A percentile compares a stretch with the other conserved stretches of the same genome.
phyloP scores from a whole-genome alignment of 2,113 vertebrate species.

The Onychostoma macrolepis region DNA sequence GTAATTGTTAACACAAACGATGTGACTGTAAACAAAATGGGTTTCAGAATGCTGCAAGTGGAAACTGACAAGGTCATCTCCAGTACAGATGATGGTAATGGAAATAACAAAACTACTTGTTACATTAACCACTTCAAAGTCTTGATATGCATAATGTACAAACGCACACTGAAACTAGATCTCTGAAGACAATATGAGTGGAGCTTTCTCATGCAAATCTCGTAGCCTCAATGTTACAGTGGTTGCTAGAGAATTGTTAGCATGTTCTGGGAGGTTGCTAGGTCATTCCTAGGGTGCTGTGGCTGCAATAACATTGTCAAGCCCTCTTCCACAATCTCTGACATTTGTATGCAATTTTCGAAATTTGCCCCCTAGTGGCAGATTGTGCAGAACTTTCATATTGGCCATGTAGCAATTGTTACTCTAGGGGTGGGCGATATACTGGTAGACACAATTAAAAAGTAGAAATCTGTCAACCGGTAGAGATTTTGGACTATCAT shows the following conservation, averaged over 20 bases:
- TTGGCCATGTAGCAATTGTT: too few species aligned
- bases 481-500: too few species aligned
- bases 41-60: not conserved
- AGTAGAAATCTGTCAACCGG: too few species aligned
- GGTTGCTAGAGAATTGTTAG: not conserved
- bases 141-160: not conserved
- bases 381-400: too few species aligned
- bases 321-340: not conserved
- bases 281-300: not conserved
- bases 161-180: not conserved
- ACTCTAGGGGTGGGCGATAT: too few species aligned
- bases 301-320: too few species aligned
- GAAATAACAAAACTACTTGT: not conserved
- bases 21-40: constrained; percentile 11
- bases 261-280: not conserved
- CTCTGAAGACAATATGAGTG: not conserved
- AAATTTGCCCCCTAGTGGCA: not conserved
- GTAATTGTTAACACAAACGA: not conserved
- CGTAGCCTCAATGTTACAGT: not conserved
- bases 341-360: not conserved
- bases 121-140: not conserved
- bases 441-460: too few species aligned
- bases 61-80: not conserved
- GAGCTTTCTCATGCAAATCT: not conserved
- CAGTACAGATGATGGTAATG: not conserved